A percentile compares a stretch with the other conserved stretches of the same genome.
phyloP scores from a whole-genome alignment of 2,888 invertebrate genomes.

The Malthinus flaveolus region DNA sequence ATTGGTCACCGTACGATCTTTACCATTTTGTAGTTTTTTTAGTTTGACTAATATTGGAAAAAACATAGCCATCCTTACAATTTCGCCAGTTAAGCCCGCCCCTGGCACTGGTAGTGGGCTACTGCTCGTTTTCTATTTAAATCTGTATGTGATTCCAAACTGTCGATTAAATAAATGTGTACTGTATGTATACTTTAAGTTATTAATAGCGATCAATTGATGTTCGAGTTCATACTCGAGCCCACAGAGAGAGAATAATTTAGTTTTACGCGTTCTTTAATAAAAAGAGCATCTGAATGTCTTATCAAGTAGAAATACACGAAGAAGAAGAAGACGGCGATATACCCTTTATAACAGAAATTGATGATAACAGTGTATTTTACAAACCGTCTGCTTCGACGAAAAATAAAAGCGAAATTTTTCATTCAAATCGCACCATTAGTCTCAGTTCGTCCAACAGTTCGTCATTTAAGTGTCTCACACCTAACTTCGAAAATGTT shows the following conservation, averaged over 20 bases:
- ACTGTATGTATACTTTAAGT: constrained; percentile 14
- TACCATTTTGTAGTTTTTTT: too few relatives aligned
- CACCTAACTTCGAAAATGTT: neutral
- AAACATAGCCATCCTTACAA: too few relatives aligned
- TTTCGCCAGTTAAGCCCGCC: too few relatives aligned
- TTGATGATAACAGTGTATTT: constrained; percentile 3
- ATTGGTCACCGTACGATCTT: too few relatives aligned
- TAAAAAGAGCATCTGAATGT: constrained; percentile 4
- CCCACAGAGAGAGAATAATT: neutral
- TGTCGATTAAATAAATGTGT: constrained; percentile 15
- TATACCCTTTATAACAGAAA: constrained; percentile 12
- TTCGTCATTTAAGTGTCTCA: constrained; percentile 11
- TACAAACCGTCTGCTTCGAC: constrained; percentile 5
- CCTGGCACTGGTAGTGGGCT: too few relatives aligned
- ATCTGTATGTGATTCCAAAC: neutral
- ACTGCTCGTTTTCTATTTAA: too few relatives aligned
- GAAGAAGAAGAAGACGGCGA: constrained; percentile 7
- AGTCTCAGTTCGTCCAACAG: constrained; percentile 10
- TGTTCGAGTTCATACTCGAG: constrained; percentile 13
- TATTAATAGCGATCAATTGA: constrained; percentile 23
- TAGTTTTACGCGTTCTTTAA: constrained; percentile 9
- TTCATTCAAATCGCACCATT: constrained; percentile 6
- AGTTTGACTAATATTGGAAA: too few relatives aligned
- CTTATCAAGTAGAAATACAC: constrained; percentile 11
- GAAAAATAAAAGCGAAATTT: constrained; percentile 2